Conservation (phyloP, 2,113 vertebrate species). For the Tachysurus fulvidraco region DNA sequence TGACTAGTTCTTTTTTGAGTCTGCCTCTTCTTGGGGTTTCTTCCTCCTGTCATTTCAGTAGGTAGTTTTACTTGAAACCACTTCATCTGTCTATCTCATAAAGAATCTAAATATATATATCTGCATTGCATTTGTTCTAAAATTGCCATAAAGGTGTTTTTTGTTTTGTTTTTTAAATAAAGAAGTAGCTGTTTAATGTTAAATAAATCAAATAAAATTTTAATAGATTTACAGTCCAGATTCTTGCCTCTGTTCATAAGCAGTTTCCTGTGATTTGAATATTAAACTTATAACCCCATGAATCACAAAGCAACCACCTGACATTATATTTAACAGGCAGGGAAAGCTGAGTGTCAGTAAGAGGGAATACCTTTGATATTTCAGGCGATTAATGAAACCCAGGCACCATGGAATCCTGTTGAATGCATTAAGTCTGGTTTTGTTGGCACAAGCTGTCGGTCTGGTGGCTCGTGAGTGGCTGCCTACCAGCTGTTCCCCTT, state of each 20-base stretch:
- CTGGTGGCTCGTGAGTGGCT: conserved; percentile 44
- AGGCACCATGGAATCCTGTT: conserved; percentile 9
- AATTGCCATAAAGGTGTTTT: background rate
- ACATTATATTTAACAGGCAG: background rate
- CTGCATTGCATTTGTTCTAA: background rate
- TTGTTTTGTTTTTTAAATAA: background rate
- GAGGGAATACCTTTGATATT: conserved; percentile 5
- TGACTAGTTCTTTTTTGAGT: background rate
- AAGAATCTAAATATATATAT: background rate
- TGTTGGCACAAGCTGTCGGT: conserved; percentile 54
- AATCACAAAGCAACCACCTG: background rate
- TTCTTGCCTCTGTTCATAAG: background rate
- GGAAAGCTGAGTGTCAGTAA: background rate
- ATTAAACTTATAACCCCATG: background rate
- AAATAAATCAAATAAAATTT: background rate
- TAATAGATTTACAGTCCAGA: background rate
- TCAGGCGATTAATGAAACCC: background rate
- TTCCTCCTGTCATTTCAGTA: background rate
- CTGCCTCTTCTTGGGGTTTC: background rate
- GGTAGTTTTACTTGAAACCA: background rate
- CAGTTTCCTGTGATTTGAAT: background rate
- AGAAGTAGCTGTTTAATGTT: background rate
- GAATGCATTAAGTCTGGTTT: conserved; percentile 43
- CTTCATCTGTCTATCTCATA: background rate
- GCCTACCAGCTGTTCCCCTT: conserved; percentile 58